Evolutionary conservation across 2,797 vertebrate genomes (phyloP), one percentile per base, ranked within the genome.

Genomic region (Synanceia verrucosa): DNA sequence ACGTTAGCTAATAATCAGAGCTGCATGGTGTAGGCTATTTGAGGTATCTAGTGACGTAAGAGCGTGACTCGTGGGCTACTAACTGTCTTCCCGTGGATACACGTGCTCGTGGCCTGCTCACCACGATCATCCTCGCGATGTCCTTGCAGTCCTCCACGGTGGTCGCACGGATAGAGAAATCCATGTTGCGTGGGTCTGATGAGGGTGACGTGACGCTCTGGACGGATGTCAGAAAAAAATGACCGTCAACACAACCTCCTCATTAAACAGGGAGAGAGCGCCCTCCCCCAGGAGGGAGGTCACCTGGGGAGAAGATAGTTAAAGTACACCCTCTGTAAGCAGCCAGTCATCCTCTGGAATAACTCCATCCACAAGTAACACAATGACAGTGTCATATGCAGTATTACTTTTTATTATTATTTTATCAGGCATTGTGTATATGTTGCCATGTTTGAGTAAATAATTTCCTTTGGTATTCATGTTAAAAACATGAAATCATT

Each of bases 121-220:
- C 93, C 91, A 61, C 9, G 47, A 93, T 88, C 94, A 95, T 94
- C 50, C 93, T 85, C 65, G 85, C 81, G 44, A 94, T 88, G 78
- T 94, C 94, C 85, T 93, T 93, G 86, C 93, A 94, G 86, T 95
- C 93, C 33, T 94, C 93, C 65, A 93, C 78, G 59, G 81, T 92
- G 6, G 91, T 89, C 0, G 89, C 86, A 0, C 93, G 90, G 58
- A 94, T 92, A 1, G 87, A 78, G 79, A 85, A 94, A 4, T 93
- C 91, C 93, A 94, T 93, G 65, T 19, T 8, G 14, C 16, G 13
- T 4, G 39, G 16, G 0, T n/a, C 18, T 13, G 59, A 19, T 10
- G 37, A 16, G 14, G 23, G 29, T 12, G 50, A 19, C 19, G 50
- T 6, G 37, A 23, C 2, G 71, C 31, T 58, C 46, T 9, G 44